phyloP scores from a whole-genome alignment of 2,888 invertebrate species.

The Polymixis flavicincta region DNA sequence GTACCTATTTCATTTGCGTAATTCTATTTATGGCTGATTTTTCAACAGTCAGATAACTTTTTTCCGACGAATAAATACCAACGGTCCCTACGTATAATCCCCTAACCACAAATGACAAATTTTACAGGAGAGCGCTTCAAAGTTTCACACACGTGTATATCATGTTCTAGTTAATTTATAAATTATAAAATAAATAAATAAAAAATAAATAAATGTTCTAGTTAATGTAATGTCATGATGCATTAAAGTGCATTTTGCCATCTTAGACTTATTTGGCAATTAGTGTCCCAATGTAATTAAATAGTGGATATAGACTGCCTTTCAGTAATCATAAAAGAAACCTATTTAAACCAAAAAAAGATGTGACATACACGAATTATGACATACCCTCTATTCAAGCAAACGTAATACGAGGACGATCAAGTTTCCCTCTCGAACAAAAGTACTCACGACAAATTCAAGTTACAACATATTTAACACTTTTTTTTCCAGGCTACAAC shows the following conservation, averaged over 20 bases:
- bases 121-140: too few species aligned
- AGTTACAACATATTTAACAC: not conserved
- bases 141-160: too few species aligned
- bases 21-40: slow-evolving; percentile 14
- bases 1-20: slow-evolving; percentile 14
- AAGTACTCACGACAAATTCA: not conserved
- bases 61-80: too few species aligned
- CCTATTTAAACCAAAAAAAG: not conserved
- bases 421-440: not conserved
- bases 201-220: too few species aligned
- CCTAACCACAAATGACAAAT: too few species aligned
- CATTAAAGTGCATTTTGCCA: too few species aligned
- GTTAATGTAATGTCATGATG: too few species aligned
- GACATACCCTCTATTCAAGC: too few species aligned
- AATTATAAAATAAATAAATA: too few species aligned
- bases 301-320: not conserved
- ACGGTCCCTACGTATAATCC: too few species aligned
- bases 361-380: not conserved
- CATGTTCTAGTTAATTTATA: too few species aligned
- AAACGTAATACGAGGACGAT: not conserved
- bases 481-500: not conserved
- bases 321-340: not conserved
- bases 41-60: too few species aligned
- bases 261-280: not conserved
- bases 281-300: not conserved